Evolutionary conservation across 1,140 invertebrate genomes (phyloP).

Genomic region (Bombus picipes): DNA sequence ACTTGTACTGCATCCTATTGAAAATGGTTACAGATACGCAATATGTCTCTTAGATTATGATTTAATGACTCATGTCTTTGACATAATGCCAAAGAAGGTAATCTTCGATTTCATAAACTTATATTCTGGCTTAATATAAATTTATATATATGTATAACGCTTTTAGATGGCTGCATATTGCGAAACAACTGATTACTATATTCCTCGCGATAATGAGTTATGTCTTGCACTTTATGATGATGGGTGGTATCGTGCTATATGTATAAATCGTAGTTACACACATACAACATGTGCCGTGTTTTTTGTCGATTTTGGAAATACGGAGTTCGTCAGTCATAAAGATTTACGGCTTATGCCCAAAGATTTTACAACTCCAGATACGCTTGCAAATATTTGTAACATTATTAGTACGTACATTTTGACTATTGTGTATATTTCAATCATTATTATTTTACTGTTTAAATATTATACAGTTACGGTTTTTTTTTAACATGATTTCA

Average conservation of each 20-base stretch:
- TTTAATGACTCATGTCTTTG: slow-evolving; percentile 61
- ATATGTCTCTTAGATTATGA: slow-evolving; percentile 61
- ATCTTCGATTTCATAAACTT: slow-evolving; percentile 15
- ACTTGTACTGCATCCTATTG: slow-evolving; percentile 35
- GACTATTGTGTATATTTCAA: background rate
- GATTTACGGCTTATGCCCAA: slow-evolving; percentile 75
- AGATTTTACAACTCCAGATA: slow-evolving; percentile 69
- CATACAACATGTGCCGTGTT: slow-evolving; percentile 59
- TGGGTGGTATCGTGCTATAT: slow-evolving; percentile 73
- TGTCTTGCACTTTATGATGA: slow-evolving; percentile 73
- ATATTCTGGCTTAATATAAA: background rate
- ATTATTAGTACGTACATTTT: slow-evolving; percentile 70
- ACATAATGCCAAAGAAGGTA: slow-evolving; percentile 67
- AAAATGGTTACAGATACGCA: slow-evolving; percentile 7
- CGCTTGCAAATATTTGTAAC: slow-evolving; percentile 66
- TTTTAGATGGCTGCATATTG: slow-evolving; percentile 71
- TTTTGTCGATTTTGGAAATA: slow-evolving; percentile 77
- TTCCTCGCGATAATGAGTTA: slow-evolving; percentile 75
- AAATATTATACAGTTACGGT: slow-evolving; percentile 3
- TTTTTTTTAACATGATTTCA: slow-evolving; percentile 18
- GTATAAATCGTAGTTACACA: slow-evolving; percentile 51
- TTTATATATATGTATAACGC: background rate
- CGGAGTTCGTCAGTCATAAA: slow-evolving; percentile 65
- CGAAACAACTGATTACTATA: slow-evolving; percentile 67
- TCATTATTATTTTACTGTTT: background rate